Percentiles rank a stretch among this genome's conserved stretches.
These are phyloP conservation scores for Cataglyphis cursor DNA, from an alignment of 2,888 invertebrate species.

Conservation along the genomic window DNA sequence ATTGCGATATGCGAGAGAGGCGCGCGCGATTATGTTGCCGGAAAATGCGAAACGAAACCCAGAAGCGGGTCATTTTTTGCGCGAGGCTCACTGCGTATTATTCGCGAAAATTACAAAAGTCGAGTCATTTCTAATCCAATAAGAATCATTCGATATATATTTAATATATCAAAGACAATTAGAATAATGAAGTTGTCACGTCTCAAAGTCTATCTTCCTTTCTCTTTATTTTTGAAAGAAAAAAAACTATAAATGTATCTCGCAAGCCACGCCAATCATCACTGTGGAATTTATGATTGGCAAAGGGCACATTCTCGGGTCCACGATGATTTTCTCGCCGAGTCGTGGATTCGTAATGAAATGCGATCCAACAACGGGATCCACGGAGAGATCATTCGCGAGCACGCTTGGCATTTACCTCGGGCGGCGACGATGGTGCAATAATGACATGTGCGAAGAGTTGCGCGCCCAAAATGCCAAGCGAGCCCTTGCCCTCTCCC, in stretches of 20 bases:
- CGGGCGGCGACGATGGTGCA: constrained; percentile 61
- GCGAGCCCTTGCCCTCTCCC: constrained; percentile 62
- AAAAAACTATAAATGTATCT: not conserved
- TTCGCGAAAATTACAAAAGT: not conserved
- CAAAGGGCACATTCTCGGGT: constrained; percentile 67
- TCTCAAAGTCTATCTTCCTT: not conserved
- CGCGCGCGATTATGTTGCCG: constrained; percentile 23
- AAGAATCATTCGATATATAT: not conserved
- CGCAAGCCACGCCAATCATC: constrained; percentile 2
- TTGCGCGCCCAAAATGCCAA: constrained; percentile 73
- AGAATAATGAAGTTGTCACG: not conserved
- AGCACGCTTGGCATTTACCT: constrained; percentile 70
- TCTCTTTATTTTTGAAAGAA: not conserved
- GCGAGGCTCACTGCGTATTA: no score
- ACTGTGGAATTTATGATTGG: constrained; percentile 33
- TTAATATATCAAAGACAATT: not conserved
- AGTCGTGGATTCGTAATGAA: constrained; percentile 57
- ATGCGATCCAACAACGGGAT: constrained; percentile 9
- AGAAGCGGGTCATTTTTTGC: not conserved
- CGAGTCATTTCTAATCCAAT: not conserved
- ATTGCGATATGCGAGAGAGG: constrained; percentile 39
- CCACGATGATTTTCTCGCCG: constrained; percentile 51
- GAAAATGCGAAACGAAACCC: constrained; percentile 17
- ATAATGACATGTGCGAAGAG: constrained; percentile 59
- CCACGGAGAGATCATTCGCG: constrained; percentile 61